A percentile compares a stretch with the other conserved stretches of the same genome.
Evolutionary conservation across 2,113 vertebrate genomes (phyloP).

Genomic region (Coptodon bakossiorum): DNA sequence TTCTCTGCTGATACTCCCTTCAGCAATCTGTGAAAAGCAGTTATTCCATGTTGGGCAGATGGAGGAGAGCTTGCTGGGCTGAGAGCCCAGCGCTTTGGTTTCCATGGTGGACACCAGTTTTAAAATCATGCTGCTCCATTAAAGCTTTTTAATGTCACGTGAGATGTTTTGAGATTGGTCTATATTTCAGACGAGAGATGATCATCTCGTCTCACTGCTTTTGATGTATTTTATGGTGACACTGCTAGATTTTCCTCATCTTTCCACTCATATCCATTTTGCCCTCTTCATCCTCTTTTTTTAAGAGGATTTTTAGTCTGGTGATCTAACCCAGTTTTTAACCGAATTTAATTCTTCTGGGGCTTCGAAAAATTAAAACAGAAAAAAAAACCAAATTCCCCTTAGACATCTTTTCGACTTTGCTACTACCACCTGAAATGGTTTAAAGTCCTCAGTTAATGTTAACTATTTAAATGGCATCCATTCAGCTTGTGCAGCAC

Average conservation of each 20-base stretch:
- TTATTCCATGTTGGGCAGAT: conserved; percentile 42
- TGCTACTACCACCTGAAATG: conserved; percentile 25
- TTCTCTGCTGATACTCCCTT: conserved; percentile 41
- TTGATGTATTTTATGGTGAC: conserved; percentile 49
- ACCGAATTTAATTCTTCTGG: conserved; percentile 20
- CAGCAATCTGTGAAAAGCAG: conserved; percentile 56
- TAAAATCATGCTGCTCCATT: conserved; percentile 40
- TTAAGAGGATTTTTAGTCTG: conserved; percentile 31
- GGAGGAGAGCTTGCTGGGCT: conserved; percentile 32
- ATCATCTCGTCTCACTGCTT: conserved; percentile 28
- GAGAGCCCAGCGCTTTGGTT: conserved; percentile 37
- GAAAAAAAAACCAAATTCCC: conserved; percentile 4
- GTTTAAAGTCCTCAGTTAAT: conserved; percentile 37
- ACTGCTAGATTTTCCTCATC: conserved; percentile 41
- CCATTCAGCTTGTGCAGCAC: conserved; percentile 56
- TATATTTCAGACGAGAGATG: conserved; percentile 27
- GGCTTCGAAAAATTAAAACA: neutral
- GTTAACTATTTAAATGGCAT: conserved; percentile 47
- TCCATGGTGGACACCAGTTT: conserved; percentile 24
- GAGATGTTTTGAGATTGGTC: conserved; percentile 50
- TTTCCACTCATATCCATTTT: conserved; percentile 11
- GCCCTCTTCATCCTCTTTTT: neutral
- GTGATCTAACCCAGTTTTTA: conserved; percentile 42
- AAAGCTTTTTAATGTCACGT: conserved; percentile 4
- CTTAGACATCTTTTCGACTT: conserved; percentile 14